Base-by-base conservation (phyloP, 2,113 vertebrate genomes). In the Colossoma macropomum region DNA sequence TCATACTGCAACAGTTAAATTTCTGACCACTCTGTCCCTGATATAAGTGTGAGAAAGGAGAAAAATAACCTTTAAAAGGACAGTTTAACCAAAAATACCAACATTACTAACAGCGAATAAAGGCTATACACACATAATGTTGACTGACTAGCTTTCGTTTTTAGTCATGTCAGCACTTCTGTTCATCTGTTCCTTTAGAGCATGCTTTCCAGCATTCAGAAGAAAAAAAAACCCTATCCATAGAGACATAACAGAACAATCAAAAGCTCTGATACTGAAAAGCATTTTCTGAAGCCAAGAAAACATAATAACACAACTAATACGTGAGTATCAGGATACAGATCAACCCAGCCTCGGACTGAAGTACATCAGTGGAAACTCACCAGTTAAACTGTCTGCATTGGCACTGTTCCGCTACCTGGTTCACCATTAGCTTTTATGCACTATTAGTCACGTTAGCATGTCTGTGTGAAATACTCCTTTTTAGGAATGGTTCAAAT, bases 21-120 rank as follows among this genome's bases (percentile, higher is more conserved):
- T 84, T 77, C 73, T 74, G 69, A 73, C 72, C 16, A 48, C 65
- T 54, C 73, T 69, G 73, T 87, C 89, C 87, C 87, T 87, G 89
- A 86, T 86, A 82, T 71, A 75, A 45, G 16, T 27, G 28, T 77
- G 69, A 48, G 78, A 27, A 65, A 60, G 30, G 34, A n/a, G n/a
- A 34, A 54, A 17, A 21, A 34, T 50, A 25, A 60, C 19, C 79
- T 32, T 23, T 12, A 30, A 30, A 77, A 16, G 28, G 48, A 52
- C 7, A 48, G 10, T 69, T 69, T 16, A 13, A 32, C 23, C 54
- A 10, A 45, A 60, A 60, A 73, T 16, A 8, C 34, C 13, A 62
- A 80, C 52, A 45, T 45, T 52, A 50, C 34, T 19, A 59, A n/a
- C n/a, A n/a, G n/a, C n/a, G n/a, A n/a, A n/a, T n/a, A n/a, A 54